Evolutionary conservation across 2,797 vertebrate species (phyloP).

Genomic region (Eulemur albifrons): DNA sequence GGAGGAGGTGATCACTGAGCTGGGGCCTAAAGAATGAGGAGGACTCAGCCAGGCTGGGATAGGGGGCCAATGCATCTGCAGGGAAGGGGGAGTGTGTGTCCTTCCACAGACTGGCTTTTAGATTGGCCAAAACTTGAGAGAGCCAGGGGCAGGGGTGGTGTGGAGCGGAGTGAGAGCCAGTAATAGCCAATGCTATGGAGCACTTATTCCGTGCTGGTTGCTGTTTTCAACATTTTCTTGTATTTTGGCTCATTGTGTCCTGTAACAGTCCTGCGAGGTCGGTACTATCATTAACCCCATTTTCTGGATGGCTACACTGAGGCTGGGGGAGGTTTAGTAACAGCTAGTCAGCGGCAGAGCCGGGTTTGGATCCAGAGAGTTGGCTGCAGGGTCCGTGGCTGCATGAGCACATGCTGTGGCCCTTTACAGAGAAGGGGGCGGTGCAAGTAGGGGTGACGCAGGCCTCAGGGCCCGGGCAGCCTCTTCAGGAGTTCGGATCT

Average conservation of each 20-base stretch:
- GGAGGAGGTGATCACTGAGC: not conserved
- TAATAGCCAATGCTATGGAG: rapidly evolving
- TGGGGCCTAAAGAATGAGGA: not conserved
- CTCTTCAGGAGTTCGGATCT: not conserved
- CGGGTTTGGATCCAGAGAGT: not conserved
- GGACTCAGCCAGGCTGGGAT: not conserved
- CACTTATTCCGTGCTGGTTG: not conserved
- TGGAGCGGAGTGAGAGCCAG: not conserved
- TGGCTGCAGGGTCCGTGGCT: not conserved
- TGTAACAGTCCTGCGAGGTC: not conserved
- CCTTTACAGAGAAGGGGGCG: not conserved
- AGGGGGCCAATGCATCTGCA: not conserved
- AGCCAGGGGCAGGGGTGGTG: rapidly evolving
- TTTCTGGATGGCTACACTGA: not conserved
- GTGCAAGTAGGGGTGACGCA: not conserved
- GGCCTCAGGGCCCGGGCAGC: rapidly evolving
- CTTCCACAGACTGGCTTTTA: not conserved
- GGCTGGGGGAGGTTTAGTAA: not conserved
- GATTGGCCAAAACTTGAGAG: not conserved
- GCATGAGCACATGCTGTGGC: not conserved
- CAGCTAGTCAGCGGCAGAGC: not conserved
- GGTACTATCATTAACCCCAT: not conserved
- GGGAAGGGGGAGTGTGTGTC: not conserved
- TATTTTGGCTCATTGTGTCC: not conserved
- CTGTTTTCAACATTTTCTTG: not conserved